These are phyloP conservation scores for Onychomys torridus DNA, from an alignment of 2,797 vertebrate species.

Conservation along the genomic window DNA sequence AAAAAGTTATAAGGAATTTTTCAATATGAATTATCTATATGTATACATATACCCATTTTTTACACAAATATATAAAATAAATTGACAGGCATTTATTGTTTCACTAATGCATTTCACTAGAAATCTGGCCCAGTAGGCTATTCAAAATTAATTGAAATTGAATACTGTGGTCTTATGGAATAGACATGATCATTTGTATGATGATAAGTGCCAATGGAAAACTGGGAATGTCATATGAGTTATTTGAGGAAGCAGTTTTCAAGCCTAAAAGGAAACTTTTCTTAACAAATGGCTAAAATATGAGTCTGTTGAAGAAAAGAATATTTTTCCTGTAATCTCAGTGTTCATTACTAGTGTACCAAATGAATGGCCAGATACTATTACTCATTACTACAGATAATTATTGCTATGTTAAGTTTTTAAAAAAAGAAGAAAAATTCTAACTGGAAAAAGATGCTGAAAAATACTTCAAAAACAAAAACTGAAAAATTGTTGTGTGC, in stretches of 20 bases:
- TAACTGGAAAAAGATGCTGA: background rate
- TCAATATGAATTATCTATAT: background rate
- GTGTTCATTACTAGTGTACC: background rate
- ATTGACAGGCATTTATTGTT: background rate
- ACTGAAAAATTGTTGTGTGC: background rate
- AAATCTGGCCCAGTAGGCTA: background rate
- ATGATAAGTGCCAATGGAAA: background rate
- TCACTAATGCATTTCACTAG: background rate
- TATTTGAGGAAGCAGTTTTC: background rate
- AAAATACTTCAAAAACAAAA: background rate
- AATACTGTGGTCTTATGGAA: background rate
- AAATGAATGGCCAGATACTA: background rate
- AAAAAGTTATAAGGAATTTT: conserved; percentile 21
- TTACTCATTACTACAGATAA: background rate
- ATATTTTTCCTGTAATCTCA: background rate
- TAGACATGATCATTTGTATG: background rate
- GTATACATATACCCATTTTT: background rate
- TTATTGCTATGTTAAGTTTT: background rate
- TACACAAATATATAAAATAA: background rate
- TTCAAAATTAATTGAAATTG: background rate
- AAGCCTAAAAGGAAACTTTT: background rate
- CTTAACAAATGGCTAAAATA: background rate
- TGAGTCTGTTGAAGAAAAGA: background rate
- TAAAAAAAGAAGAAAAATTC: background rate
- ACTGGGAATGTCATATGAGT: background rate